Percentiles rank a stretch among this genome's conserved stretches.
Conservation (phyloP, 1,140 invertebrate species). For the Pogonomyrmex barbatus region DNA sequence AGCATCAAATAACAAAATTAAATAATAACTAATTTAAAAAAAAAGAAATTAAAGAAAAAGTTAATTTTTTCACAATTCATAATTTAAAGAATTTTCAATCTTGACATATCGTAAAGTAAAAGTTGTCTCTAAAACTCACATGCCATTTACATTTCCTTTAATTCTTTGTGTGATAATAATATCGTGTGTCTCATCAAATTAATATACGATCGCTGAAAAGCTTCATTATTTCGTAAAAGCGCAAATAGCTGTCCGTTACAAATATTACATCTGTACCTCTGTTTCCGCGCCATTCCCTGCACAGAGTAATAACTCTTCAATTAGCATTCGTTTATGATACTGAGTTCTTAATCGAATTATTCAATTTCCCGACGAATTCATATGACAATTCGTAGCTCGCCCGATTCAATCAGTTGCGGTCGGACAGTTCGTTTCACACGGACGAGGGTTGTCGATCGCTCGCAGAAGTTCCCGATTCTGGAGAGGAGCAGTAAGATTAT, state of each 20-base stretch:
- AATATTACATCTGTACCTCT: background rate
- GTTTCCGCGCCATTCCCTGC: background rate
- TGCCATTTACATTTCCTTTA: background rate
- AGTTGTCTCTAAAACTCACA: background rate
- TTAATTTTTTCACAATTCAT: background rate
- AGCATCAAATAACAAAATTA: background rate
- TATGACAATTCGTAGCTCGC: conserved; percentile 16
- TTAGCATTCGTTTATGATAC: conserved; percentile 16
- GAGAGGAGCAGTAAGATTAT: conserved; percentile 42
- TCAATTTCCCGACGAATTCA: background rate
- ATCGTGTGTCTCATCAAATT: background rate
- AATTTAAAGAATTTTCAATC: background rate
- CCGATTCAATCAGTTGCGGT: conserved; percentile 31
- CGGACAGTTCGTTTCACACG: conserved; percentile 10
- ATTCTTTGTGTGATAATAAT: background rate
- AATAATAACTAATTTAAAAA: background rate
- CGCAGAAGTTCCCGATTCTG: conserved; percentile 46
- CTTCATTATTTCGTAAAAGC: background rate
- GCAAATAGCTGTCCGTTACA: background rate
- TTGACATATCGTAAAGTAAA: background rate
- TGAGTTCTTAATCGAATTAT: conserved; percentile 23
- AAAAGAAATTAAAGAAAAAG: background rate
- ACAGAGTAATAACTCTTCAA: conserved; percentile 29
- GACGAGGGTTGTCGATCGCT: conserved; percentile 34
- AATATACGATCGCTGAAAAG: background rate